Base-by-base conservation (phyloP, 2,113 vertebrate genomes). In the Jaculus jaculus region DNA sequence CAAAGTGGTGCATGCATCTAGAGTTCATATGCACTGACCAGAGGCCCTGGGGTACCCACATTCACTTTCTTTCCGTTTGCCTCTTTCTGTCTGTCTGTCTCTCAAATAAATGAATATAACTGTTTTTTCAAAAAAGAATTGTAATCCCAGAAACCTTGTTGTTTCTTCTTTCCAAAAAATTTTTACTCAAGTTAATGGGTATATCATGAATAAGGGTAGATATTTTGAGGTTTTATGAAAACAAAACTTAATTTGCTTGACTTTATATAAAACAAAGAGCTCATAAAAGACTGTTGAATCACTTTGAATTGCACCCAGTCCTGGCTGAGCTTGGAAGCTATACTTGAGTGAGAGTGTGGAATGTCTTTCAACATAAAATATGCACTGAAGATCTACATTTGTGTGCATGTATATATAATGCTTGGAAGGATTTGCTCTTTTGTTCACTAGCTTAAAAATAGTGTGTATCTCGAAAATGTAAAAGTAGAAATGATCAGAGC, bases 331-430 rank as follows among this genome's bases (percentile, higher is more conserved):
- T 17, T 82, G 39, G n/a, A 69, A 68, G 63, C 81, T 69, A 34
- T 54, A 26, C 28, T 69, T 69, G 8, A 32, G 54, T 34, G 90
- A 97, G 73, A 95, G 92, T 94, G 30, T 97, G 97, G 94, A 74
- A 87, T 97, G 98, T 92, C 86, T 93, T 89, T 71, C 73, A 97
- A 96, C 47, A 96, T 60, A 88, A 87, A 87, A 73, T 89, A 95
- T 96, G 87, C 97, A 94, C 92, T 89, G 91, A 96, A 47, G 34
- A 96, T 96, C 87, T 95, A 24, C 66, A 58, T n/a, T n/a, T 79
- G 20, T 24, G 16, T 47, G 16, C 24, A 7, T 23, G 16, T 63
- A 63, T 72, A 23, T 90, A 68, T 75, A 69, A 17, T 89, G 47
- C n/a, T 93, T 80, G 16, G 68, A 93, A 77, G 65, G 72, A 37